Conservation (phyloP, 2,888 invertebrate species). For the Microplitis manilae region DNA sequence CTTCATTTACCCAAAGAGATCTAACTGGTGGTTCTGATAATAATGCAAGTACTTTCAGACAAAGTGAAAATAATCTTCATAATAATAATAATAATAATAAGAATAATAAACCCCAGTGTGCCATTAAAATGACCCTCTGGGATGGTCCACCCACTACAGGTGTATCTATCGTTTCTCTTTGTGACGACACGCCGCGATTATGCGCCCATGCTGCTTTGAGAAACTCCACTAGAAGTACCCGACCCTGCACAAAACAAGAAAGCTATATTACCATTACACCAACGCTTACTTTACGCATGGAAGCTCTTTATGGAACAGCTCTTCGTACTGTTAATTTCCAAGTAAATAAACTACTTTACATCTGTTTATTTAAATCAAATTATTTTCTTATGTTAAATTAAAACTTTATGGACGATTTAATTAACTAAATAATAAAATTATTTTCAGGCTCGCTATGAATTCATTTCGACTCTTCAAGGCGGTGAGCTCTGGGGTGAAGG, state of each 20-base stretch:
- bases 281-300: conserved; percentile 65
- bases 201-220: conserved; percentile 87
- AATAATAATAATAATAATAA: conserved; percentile 7
- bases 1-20: conserved; percentile 87
- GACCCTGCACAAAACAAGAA: conserved; percentile 85
- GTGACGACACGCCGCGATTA: conserved; percentile 81
- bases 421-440: background rate
- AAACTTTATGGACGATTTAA: too few species aligned
- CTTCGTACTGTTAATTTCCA: conserved; percentile 78
- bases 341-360: conserved; percentile 50
- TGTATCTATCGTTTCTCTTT: conserved; percentile 62
- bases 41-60: conserved; percentile 61
- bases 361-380: conserved; percentile 2
- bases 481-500: conserved; percentile 77
- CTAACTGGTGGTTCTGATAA: conserved; percentile 71
- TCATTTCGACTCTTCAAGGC: conserved; percentile 85
- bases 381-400: background rate
- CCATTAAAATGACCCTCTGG: conserved; percentile 66
- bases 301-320: conserved; percentile 76
- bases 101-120: conserved; percentile 52
- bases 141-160: conserved; percentile 64
- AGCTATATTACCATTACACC: conserved; percentile 80
- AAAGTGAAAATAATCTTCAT: conserved; percentile 17
- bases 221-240: conserved; percentile 82
- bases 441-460: conserved; percentile 80